phyloP scores from a whole-genome alignment of 2,113 vertebrate species.

The Ammodytes marinus region DNA sequence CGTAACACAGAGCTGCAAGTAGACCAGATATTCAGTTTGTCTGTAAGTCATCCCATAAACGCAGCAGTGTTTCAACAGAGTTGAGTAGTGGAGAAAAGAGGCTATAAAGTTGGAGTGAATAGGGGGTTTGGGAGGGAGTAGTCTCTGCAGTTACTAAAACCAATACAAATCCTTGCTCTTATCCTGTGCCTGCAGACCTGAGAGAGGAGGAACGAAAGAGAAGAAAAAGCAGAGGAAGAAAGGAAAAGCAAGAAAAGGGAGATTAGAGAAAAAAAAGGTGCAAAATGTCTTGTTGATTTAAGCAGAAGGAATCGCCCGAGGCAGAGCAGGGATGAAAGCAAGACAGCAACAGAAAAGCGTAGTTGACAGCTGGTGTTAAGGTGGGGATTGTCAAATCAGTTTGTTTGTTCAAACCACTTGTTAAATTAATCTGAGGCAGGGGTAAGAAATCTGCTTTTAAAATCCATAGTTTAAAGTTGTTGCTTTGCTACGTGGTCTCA shows the following conservation, averaged over 20 bases:
- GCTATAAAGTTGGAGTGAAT: slow-evolving; percentile 40
- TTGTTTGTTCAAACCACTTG: slow-evolving; percentile 65
- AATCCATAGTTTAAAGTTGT: slow-evolving; percentile 11
- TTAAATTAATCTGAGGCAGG: slow-evolving; percentile 55
- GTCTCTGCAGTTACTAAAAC: slow-evolving; percentile 90
- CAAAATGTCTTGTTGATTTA: slow-evolving; percentile 53
- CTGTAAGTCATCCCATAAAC: slow-evolving; percentile 43
- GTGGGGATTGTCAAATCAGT: slow-evolving; percentile 63
- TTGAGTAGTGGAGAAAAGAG: slow-evolving; percentile 75
- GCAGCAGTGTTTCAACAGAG: slow-evolving; percentile 54
- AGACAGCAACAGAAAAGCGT: slow-evolving; percentile 48
- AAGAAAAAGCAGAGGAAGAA: slow-evolving; percentile 42
- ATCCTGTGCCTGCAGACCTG: slow-evolving; percentile 97
- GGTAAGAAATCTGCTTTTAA: not conserved
- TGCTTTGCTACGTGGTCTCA: not conserved
- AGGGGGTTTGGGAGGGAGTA: not conserved
- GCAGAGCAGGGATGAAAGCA: slow-evolving; percentile 51
- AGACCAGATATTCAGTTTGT: slow-evolving; percentile 85
- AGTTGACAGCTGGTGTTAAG: slow-evolving; percentile 74
- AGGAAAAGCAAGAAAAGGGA: slow-evolving; percentile 62
- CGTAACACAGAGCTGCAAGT: slow-evolving; percentile 95
- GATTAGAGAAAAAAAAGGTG: slow-evolving; percentile 59
- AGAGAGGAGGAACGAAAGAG: slow-evolving; percentile 75
- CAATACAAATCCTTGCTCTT: slow-evolving; percentile 98
- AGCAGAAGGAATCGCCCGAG: slow-evolving; percentile 53